Conservation (phyloP, 2,797 vertebrate species). For the Tokudaia muenninki region DNA sequence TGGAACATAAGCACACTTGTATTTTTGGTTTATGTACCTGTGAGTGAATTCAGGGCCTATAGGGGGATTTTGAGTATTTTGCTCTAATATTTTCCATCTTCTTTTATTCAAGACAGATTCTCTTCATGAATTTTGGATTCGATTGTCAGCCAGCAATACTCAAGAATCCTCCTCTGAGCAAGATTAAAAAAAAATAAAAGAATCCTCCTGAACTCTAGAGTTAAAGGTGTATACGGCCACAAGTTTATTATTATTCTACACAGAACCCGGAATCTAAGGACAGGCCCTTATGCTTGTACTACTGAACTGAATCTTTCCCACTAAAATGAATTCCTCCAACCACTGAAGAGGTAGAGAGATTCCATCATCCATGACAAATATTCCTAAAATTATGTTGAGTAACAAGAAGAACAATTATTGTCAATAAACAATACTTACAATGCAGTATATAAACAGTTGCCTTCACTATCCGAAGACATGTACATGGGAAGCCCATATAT, state of each 20-base stretch:
- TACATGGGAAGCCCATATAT: background rate
- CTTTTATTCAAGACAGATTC: too few relatives aligned
- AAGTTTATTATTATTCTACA: background rate
- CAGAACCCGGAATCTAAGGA: background rate
- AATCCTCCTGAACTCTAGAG: background rate
- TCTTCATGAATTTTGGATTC: background rate
- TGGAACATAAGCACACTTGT: background rate
- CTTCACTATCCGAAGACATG: background rate
- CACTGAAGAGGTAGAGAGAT: background rate
- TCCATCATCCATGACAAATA: background rate
- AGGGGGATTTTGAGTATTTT: too few relatives aligned
- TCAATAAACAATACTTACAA: background rate
- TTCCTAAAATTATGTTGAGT: background rate
- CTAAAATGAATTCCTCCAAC: background rate
- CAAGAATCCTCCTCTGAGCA: background rate
- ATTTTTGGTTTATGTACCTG: background rate
- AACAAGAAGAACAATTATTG: background rate
- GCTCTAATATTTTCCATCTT: background rate
- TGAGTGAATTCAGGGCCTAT: accelerated
- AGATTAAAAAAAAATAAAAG: too few relatives aligned
- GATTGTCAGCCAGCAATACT: background rate
- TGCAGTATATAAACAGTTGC: background rate
- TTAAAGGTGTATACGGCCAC: background rate
- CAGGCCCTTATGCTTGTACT: background rate
- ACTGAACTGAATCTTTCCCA: background rate